phyloP scores from a whole-genome alignment of 2,113 vertebrate genomes.

The Clinocottus analis region DNA sequence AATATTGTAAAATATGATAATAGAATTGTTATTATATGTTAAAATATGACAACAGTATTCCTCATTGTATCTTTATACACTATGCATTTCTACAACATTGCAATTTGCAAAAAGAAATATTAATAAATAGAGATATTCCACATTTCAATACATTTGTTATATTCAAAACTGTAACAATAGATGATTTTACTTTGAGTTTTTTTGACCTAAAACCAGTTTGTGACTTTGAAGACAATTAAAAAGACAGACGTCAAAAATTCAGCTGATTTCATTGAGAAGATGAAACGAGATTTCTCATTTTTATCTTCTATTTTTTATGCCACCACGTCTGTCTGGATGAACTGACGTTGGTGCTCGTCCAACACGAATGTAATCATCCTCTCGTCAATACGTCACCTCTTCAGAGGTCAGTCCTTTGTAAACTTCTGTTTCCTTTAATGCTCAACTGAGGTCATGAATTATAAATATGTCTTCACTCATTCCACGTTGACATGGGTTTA shows the following conservation, averaged over 20 bases:
- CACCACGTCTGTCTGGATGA: background rate
- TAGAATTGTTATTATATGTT: no score
- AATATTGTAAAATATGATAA: no score
- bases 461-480: conserved; percentile 10
- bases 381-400: background rate
- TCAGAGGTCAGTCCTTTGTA: conserved; percentile 12
- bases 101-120: no score
- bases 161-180: background rate
- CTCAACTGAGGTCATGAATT: conserved; percentile 5
- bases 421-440: background rate
- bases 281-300: background rate
- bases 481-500: conserved; percentile 6
- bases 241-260: background rate
- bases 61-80: no score
- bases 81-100: no score
- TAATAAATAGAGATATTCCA: no score
- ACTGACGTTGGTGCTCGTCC: background rate
- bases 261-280: background rate
- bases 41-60: no score
- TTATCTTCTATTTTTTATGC: background rate
- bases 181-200: background rate
- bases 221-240: no score
- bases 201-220: background rate
- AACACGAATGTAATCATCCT: background rate
- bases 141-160: no score